These are phyloP conservation scores for Polydrusus cervinus DNA, from an alignment of 2,888 invertebrate genomes.

Conservation along the genomic window DNA sequence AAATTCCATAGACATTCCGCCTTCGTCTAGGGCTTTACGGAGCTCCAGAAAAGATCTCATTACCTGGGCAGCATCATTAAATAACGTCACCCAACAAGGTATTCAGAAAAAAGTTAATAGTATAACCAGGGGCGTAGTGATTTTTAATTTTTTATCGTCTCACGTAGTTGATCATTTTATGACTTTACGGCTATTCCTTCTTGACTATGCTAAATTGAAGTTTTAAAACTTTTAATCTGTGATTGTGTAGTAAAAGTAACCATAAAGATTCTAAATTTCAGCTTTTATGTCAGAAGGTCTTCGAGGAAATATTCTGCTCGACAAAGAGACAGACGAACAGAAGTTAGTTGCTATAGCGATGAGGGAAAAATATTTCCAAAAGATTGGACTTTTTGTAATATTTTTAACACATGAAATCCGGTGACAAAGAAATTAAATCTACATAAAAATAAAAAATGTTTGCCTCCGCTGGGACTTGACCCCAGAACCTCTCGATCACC, in stretches of 20 bases:
- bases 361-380: not conserved
- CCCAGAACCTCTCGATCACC: no score
- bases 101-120: constrained; percentile 37
- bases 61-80: constrained; percentile 43
- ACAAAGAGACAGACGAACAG: no score
- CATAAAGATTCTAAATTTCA: no score
- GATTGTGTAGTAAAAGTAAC: no score
- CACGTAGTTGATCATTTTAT: no score
- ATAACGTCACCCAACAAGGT: constrained; percentile 28
- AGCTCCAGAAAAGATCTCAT: constrained; percentile 30
- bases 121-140: not conserved
- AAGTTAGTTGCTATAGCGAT: no score
- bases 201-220: no score
- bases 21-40: constrained; percentile 32
- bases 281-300: no score
- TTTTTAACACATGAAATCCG: not conserved
- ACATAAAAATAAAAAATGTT: not conserved
- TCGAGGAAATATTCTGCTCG: no score
- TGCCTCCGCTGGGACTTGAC: no score
- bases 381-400: not conserved
- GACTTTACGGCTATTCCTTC: no score
- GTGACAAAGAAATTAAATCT: not conserved
- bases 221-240: no score
- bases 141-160: not conserved
- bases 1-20: constrained; percentile 36